These are phyloP conservation scores for Eustalomyia histrio DNA, from an alignment of 2,888 invertebrate species.

Conservation along the genomic window DNA sequence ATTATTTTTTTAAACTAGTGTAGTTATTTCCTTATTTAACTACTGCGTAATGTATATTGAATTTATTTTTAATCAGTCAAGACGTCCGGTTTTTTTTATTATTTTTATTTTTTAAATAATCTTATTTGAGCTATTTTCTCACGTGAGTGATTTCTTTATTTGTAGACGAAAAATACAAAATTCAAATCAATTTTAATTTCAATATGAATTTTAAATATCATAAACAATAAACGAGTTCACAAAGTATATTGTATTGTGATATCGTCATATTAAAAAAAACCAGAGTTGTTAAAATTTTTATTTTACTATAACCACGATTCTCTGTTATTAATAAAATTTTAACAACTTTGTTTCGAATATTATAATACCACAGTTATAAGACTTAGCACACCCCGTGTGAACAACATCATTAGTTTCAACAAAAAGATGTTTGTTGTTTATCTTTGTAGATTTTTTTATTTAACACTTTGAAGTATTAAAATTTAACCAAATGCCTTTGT, in stretches of 20 bases:
- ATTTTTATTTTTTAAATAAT: slow-evolving; percentile 2
- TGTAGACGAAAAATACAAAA: background rate
- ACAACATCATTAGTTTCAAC: background rate
- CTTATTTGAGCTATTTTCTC: background rate
- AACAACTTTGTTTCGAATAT: too few species aligned
- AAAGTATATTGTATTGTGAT: too few species aligned
- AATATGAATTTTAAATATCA: background rate
- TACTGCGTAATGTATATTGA: background rate
- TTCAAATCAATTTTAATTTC: background rate
- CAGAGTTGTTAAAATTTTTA: too few species aligned
- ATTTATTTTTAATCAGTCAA: slow-evolving; percentile 10
- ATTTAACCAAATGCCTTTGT: background rate
- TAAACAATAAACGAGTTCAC: too few species aligned
- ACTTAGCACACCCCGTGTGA: too few species aligned
- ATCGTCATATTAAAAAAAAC: too few species aligned
- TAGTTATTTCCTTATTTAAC: background rate
- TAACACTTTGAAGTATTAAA: slow-evolving; percentile 31
- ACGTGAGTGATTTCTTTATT: background rate
- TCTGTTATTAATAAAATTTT: too few species aligned
- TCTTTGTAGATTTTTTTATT: slow-evolving; percentile 20
- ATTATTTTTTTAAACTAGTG: too few species aligned
- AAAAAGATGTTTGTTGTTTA: slow-evolving; percentile 12
- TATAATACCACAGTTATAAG: too few species aligned
- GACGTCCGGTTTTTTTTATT: slow-evolving; percentile 21
- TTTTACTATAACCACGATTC: too few species aligned